Evolutionary conservation across 2,888 invertebrate species (phyloP).

Genomic region (Rugalucina vietnamica): DNA sequence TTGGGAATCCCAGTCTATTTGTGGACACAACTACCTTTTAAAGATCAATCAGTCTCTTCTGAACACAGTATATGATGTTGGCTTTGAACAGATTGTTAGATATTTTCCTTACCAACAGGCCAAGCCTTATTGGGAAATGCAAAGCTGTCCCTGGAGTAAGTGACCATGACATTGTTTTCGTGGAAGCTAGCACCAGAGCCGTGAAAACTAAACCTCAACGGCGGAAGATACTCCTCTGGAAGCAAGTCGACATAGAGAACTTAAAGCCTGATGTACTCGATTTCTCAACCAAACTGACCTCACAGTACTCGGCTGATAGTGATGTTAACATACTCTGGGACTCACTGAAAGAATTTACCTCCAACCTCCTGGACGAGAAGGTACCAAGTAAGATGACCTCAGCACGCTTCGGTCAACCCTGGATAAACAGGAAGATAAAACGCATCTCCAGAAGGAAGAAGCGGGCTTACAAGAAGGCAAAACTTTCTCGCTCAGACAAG

Average conservation of each 20-base stretch:
- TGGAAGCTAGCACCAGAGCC: not conserved
- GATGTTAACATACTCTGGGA: slow-evolving; percentile 34
- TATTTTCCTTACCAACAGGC: slow-evolving; percentile 12
- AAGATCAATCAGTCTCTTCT: not conserved
- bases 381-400: not conserved
- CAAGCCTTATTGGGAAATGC: not conserved
- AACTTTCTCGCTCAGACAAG: not conserved
- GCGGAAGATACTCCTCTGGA: not conserved
- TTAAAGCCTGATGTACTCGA: not conserved
- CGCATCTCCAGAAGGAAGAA: not conserved
- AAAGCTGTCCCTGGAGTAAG: not conserved
- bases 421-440: not conserved
- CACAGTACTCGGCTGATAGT: not conserved
- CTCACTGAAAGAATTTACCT: too few relatives aligned
- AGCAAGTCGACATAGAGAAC: not conserved
- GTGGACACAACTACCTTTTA: not conserved
- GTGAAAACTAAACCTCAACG: not conserved
- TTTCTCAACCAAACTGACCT: slow-evolving; percentile 9
- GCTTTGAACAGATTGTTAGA: slow-evolving; percentile 25
- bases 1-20: not conserved
- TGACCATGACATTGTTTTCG: slow-evolving; percentile 18
- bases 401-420: not conserved
- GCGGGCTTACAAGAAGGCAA: not conserved
- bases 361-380: not conserved
- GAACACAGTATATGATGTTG: not conserved